phyloP scores from a whole-genome alignment of 2,888 invertebrate genomes.

The Amitus sp. region DNA sequence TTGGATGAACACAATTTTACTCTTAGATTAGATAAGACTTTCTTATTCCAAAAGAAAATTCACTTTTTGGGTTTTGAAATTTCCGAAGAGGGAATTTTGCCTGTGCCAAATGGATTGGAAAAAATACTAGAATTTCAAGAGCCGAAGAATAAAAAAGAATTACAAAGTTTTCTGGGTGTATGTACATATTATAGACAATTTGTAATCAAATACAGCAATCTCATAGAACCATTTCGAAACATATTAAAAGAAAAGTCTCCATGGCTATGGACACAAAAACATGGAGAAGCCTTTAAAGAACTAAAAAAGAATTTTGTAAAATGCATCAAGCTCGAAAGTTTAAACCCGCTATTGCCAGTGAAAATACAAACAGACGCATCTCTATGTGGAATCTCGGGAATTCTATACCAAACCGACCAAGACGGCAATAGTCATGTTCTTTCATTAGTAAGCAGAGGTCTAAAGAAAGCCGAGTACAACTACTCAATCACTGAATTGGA shows the following conservation, averaged over 20 bases:
- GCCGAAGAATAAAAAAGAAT: conserved; percentile 42
- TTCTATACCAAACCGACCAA: conserved; percentile 23
- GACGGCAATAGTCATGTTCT: neutral
- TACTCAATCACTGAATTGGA: conserved; percentile 24
- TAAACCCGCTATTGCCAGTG: conserved; percentile 11
- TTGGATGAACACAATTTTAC: conserved; percentile 41
- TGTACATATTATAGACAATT: conserved; percentile 34
- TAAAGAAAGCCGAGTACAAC: conserved; percentile 21
- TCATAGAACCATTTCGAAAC: conserved; percentile 24
- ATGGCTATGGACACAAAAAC: conserved; percentile 29
- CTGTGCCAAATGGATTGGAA: conserved; percentile 20
- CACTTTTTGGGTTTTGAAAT: conserved; percentile 26
- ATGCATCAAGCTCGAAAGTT: conserved; percentile 20
- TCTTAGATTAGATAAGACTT: conserved; percentile 42
- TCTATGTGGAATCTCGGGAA: conserved; percentile 32
- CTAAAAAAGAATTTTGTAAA: conserved; percentile 27
- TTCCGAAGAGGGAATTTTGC: conserved; percentile 15
- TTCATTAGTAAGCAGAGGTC: conserved; percentile 9
- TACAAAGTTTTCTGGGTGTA: conserved; percentile 39
- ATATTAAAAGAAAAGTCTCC: conserved; percentile 16
- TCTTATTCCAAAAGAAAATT: conserved; percentile 25
- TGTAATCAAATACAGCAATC: conserved; percentile 10
- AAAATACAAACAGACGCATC: conserved; percentile 31
- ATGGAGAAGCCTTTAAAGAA: conserved; percentile 22
- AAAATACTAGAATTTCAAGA: conserved; percentile 41